phyloP scores from a whole-genome alignment of 1,140 invertebrate genomes.

The Drosophila novamexicana region DNA sequence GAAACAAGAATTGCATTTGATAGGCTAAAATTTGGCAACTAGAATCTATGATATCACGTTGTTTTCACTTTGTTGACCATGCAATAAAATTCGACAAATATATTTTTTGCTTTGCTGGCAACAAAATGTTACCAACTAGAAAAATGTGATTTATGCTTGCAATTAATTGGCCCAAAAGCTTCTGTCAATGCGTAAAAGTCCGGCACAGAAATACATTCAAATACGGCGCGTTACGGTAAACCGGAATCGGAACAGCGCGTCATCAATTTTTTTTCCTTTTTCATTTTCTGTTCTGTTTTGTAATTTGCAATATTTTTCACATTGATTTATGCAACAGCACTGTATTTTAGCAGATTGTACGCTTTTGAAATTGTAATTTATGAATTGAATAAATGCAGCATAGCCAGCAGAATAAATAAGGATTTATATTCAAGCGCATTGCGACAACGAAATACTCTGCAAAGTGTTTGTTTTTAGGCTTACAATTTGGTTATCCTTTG shows the following conservation, averaged over 20 bases:
- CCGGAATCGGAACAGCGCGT: slow-evolving; percentile 55
- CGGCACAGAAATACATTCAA: slow-evolving; percentile 25
- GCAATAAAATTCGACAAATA: slow-evolving; percentile 20
- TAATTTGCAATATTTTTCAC: slow-evolving; percentile 28
- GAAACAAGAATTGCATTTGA: background rate
- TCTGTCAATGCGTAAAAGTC: slow-evolving; percentile 23
- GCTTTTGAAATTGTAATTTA: slow-evolving; percentile 27
- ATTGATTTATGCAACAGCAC: slow-evolving; percentile 46
- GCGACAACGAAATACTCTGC: background rate
- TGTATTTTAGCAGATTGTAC: slow-evolving; percentile 25
- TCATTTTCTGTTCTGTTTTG: slow-evolving; percentile 4
- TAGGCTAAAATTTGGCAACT: background rate
- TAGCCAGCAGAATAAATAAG: slow-evolving; percentile 7
- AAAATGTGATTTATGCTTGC: slow-evolving; percentile 63
- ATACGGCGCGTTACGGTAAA: slow-evolving; percentile 16
- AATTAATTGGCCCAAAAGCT: slow-evolving; percentile 66
- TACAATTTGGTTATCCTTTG: too few species aligned
- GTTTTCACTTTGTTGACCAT: slow-evolving; percentile 9
- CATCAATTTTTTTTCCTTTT: slow-evolving; percentile 29
- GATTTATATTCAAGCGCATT: background rate
- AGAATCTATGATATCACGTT: background rate
- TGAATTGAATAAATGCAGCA: slow-evolving; percentile 32
- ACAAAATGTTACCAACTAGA: slow-evolving; percentile 34
- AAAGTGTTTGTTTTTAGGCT: background rate
- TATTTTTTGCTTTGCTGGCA: slow-evolving; percentile 35